phyloP scores from a whole-genome alignment of 2,113 vertebrate genomes.

The Maccullochella peelii region DNA sequence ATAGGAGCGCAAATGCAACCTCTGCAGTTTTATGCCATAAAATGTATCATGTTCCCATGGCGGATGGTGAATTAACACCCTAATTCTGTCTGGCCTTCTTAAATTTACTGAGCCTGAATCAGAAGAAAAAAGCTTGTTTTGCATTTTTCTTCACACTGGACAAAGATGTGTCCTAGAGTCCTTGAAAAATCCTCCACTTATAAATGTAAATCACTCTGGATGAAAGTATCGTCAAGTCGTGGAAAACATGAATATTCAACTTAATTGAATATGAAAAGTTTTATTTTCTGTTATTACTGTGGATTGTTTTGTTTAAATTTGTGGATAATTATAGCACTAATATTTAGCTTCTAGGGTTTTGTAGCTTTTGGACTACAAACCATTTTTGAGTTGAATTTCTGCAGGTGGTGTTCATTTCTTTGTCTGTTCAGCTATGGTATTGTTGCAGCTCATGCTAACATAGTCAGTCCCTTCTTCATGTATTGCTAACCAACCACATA shows the following conservation, averaged over 20 bases:
- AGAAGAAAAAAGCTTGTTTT: not conserved
- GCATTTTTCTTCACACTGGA: not conserved
- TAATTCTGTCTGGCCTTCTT: not conserved
- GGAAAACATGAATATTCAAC: not conserved
- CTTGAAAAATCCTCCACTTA: not conserved
- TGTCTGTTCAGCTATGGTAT: not conserved
- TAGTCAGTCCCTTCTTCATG: not conserved
- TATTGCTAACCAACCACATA: conserved; percentile 5
- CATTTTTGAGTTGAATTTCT: too few species aligned
- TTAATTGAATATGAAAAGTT: not conserved
- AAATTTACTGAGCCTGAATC: not conserved
- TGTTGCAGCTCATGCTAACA: not conserved
- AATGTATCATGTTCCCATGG: conserved; percentile 17
- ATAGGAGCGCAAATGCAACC: not conserved
- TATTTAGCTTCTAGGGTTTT: too few species aligned
- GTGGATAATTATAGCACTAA: too few species aligned
- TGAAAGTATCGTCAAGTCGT: not conserved
- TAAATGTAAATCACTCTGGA: not conserved
- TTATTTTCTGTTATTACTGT: too few species aligned
- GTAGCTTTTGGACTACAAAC: too few species aligned
- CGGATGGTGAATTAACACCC: not conserved
- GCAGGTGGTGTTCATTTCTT: not conserved
- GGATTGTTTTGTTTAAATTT: too few species aligned
- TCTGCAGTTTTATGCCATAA: conserved; percentile 19
- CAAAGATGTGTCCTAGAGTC: not conserved